A percentile compares a stretch with the other conserved stretches of the same genome.
These are phyloP conservation scores for Botia kubotai DNA, from an alignment of 2,797 vertebrate genomes.

Conservation along the genomic window DNA sequence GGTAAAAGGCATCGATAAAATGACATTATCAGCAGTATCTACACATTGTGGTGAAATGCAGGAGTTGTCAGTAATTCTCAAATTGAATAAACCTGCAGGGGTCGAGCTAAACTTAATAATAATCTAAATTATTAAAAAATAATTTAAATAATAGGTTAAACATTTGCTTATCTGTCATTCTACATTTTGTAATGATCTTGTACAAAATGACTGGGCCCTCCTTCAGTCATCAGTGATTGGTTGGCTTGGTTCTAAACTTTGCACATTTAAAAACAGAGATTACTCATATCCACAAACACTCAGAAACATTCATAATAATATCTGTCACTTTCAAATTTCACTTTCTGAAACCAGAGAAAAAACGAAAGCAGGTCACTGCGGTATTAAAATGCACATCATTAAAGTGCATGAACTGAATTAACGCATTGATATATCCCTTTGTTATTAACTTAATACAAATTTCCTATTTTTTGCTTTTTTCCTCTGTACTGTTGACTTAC, in stretches of 20 bases:
- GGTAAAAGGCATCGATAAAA: too few species aligned
- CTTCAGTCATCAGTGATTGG: conserved; percentile 8
- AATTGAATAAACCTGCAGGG: background rate
- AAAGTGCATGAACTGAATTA: background rate
- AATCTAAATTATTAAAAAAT: background rate
- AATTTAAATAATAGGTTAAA: too few species aligned
- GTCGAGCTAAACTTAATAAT: background rate
- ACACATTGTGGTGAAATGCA: background rate
- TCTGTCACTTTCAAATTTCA: conserved; percentile 73
- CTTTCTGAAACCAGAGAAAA: conserved; percentile 68
- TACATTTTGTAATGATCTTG: background rate
- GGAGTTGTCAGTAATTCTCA: background rate
- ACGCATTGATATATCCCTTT: conserved; percentile 25
- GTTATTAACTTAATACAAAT: background rate
- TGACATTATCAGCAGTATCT: too few species aligned
- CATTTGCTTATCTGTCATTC: background rate
- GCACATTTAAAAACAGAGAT: conserved; percentile 27
- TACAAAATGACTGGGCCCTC: background rate
- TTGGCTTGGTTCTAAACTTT: conserved; percentile 2
- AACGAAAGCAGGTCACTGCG: conserved; percentile 53
- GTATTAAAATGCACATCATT: conserved; percentile 2
- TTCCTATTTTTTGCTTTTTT: background rate
- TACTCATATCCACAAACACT: conserved; percentile 1
- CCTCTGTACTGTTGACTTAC: background rate
- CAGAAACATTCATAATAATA: conserved; percentile 57